Conservation (phyloP, 2,888 invertebrate genomes). For the Lapara coniferarum region DNA sequence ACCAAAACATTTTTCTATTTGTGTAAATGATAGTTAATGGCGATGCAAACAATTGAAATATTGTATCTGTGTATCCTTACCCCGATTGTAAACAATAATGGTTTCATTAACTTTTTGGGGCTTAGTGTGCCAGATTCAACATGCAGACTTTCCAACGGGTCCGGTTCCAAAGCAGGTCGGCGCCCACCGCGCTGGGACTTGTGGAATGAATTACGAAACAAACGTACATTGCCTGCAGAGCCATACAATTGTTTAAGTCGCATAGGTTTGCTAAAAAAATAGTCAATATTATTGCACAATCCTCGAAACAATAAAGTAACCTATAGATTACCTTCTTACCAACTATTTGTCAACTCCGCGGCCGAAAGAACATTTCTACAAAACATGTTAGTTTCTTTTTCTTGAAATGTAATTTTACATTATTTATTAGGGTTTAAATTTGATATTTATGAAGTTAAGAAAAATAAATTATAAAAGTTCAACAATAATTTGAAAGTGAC, state of each 20-base stretch:
- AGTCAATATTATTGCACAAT: constrained; percentile 29
- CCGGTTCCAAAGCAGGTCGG: constrained; percentile 54
- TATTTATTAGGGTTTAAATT: constrained; percentile 37
- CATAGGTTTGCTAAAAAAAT: constrained; percentile 50
- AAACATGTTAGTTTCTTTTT: constrained; percentile 63
- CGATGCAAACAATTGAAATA: too few relatives aligned
- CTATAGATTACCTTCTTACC: constrained; percentile 47
- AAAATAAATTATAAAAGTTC: background rate
- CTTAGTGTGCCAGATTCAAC: constrained; percentile 72
- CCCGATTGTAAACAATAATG: constrained; percentile 85
- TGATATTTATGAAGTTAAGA: too few relatives aligned
- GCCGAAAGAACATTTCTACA: constrained; percentile 70
- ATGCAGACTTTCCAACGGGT: constrained; percentile 70
- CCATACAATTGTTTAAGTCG: constrained; percentile 49
- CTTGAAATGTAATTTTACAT: constrained; percentile 53
- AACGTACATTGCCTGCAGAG: constrained; percentile 45
- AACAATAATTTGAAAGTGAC: constrained; percentile 2
- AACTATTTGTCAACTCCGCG: constrained; percentile 65
- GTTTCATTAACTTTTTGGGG: constrained; percentile 80
- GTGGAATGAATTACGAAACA: constrained; percentile 66
- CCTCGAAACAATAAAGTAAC: constrained; percentile 29
- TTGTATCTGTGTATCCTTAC: constrained; percentile 65
- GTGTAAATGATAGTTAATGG: too few relatives aligned
- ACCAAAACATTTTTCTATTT: background rate
- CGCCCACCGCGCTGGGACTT: constrained; percentile 57